Conservation (phyloP, 2,113 vertebrate species). For the Danionella cerebrum region DNA sequence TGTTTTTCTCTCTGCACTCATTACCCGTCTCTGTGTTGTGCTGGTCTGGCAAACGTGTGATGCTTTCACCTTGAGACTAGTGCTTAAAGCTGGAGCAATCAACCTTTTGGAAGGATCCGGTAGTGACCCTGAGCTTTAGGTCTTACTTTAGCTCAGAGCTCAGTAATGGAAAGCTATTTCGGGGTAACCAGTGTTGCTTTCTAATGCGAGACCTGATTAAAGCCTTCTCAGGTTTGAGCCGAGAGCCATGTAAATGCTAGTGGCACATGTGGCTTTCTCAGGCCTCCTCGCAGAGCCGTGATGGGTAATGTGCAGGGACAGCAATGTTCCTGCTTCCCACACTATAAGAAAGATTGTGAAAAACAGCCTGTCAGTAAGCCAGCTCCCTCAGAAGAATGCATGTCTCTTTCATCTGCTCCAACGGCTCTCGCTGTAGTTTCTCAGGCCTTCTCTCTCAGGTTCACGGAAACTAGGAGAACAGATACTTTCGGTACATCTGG, state of each 20-base stretch:
- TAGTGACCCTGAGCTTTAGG: background rate
- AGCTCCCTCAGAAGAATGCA: background rate
- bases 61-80: background rate
- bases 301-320: slow-evolving; percentile 28
- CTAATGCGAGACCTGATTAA: slow-evolving; percentile 7
- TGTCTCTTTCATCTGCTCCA: background rate
- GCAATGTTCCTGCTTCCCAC: background rate
- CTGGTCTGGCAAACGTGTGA: background rate
- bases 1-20: background rate
- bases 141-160: slow-evolving; percentile 1
- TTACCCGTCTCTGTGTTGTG: background rate
- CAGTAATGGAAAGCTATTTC: slow-evolving; percentile 43
- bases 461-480: too few species aligned
- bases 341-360: background rate
- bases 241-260: background rate
- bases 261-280: background rate
- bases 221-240: slow-evolving; percentile 45
- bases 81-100: slow-evolving; percentile 10
- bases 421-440: too few species aligned
- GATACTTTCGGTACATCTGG: too few species aligned
- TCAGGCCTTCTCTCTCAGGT: too few species aligned
- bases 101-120: background rate
- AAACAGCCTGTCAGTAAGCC: too few species aligned
- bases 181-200: slow-evolving; percentile 13
- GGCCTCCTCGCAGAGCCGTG: slow-evolving; percentile 25